Percentiles rank a stretch among this genome's conserved stretches.
phyloP scores from a whole-genome alignment of 2,113 vertebrate genomes.

The Coregonus clupeaformis region DNA sequence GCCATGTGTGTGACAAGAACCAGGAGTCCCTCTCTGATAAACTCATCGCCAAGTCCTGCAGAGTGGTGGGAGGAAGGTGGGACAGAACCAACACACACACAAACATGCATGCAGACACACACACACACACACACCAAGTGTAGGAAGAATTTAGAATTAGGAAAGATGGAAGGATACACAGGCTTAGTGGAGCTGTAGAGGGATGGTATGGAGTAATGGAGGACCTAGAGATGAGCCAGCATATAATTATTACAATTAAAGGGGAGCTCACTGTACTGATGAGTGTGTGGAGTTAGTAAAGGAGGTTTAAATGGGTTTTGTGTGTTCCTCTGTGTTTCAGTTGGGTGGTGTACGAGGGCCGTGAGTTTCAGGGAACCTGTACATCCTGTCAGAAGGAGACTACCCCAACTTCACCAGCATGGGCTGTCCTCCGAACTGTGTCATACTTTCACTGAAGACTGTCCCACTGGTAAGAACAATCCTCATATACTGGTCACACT shows the following conservation, averaged over 20 bases:
- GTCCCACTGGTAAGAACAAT: slow-evolving; percentile 79
- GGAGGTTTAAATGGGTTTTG: not conserved
- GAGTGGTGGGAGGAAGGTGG: slow-evolving; percentile 87
- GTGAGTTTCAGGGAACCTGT: slow-evolving; percentile 78
- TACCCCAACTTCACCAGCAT: slow-evolving; percentile 86
- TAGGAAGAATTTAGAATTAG: too few species aligned
- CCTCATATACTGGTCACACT: too few species aligned
- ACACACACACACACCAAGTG: too few species aligned
- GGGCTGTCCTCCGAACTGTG: slow-evolving; percentile 76
- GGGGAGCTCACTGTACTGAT: not conserved
- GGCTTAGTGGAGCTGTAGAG: too few species aligned
- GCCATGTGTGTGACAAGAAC: slow-evolving; percentile 67
- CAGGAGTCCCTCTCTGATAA: slow-evolving; percentile 62
- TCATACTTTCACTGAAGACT: slow-evolving; percentile 76
- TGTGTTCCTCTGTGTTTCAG: slow-evolving; percentile 64
- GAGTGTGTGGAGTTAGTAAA: not conserved
- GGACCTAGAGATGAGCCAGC: too few species aligned
- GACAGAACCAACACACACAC: not conserved
- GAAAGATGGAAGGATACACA: not conserved
- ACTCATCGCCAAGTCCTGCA: slow-evolving; percentile 79
- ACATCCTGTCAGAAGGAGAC: slow-evolving; percentile 85
- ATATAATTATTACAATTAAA: too few species aligned
- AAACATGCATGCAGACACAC: too few species aligned
- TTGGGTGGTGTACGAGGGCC: slow-evolving; percentile 85
- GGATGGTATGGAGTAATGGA: too few species aligned